Evolutionary conservation across 2,888 invertebrate genomes (phyloP), one percentile per base, ranked within the genome.

Genomic region (Strigamia maritima): DNA sequence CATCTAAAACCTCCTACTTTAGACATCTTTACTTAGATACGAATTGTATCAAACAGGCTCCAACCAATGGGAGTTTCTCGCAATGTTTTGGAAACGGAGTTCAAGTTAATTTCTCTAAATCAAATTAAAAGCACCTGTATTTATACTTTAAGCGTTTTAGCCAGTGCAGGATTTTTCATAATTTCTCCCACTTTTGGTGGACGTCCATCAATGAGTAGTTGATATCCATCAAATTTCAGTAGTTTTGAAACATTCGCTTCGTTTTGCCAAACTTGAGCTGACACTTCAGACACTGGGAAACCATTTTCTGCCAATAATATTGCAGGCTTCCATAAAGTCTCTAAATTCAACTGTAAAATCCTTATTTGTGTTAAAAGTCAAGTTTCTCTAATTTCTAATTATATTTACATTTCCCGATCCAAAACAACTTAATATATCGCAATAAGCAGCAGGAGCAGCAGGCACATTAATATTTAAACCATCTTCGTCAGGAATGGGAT

Each of bases 121-220:
- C n/a, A n/a, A n/a, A n/a, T n/a, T 44, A 44, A 14, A 12, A 44
- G 49, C 12, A 14, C 16, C 49, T 44, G 12, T 14, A 16, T 12
- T 44, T 38, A 78, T 78, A 81, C 81, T 76, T 75, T 79, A 2
- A 80, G 78, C 35, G 78, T 79, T 7, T 60, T n/a, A 7, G 81
- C 81, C 14, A 81, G n/a, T 26, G 14, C 10, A 16, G 77, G 77
- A 12, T 19, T 82, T 80, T 81, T 83, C 83, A 87, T 86, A 4
- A 86, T 83, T 80, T 86, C 83, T 2, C 86, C 86, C 78, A 83
- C 83, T 78, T 80, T 80, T 0, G 87, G 87, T 14, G 86, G 84
- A 44, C 80, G 79, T 0, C 85, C 85, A 80, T 85, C 82, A 14
- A 85, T 77, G 6, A 86, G 82, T 82, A 87, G 80, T 78, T 86